phyloP scores from a whole-genome alignment of 2,888 invertebrate genomes.

The Ormyrus thymus region DNA sequence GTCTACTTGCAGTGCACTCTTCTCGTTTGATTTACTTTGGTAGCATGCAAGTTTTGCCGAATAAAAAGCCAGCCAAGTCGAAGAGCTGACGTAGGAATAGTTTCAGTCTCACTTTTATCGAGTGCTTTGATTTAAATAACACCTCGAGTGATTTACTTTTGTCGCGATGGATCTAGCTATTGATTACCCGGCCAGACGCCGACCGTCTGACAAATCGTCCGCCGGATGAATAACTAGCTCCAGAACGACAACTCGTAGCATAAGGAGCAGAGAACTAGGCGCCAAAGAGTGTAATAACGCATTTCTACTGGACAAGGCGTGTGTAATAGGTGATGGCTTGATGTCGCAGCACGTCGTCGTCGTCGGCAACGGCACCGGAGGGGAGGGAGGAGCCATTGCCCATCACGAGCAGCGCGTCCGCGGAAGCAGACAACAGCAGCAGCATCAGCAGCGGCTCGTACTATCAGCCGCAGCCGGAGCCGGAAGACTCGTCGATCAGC shows the following conservation, averaged over 20 bases:
- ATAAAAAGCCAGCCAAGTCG: neutral
- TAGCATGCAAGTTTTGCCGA: neutral
- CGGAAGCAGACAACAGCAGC: constrained; percentile 63
- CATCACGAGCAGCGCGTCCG: constrained; percentile 67
- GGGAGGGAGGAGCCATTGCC: constrained; percentile 59
- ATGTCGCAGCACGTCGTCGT: constrained; percentile 73
- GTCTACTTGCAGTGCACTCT: neutral
- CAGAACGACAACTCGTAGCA: no score
- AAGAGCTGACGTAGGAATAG: no score
- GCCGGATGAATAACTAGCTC: no score
- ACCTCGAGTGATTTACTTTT: no score
- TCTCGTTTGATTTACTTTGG: neutral
- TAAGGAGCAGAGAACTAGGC: neutral
- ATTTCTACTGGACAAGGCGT: constrained; percentile 54
- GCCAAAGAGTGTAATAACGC: constrained; percentile 31
- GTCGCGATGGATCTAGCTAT: no score
- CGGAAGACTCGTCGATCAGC: constrained; percentile 65
- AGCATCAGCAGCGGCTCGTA: constrained; percentile 73
- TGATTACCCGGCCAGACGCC: no score
- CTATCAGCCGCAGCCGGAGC: constrained; percentile 69
- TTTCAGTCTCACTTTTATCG: neutral
- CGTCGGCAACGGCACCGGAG: constrained; percentile 69
- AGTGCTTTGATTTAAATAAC: no score
- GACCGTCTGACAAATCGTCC: no score
- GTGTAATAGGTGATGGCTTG: constrained; percentile 61